A percentile compares a stretch with the other conserved stretches of the same genome.
Evolutionary conservation across 2,888 invertebrate species (phyloP).

Genomic region (Thymelicus lineola): DNA sequence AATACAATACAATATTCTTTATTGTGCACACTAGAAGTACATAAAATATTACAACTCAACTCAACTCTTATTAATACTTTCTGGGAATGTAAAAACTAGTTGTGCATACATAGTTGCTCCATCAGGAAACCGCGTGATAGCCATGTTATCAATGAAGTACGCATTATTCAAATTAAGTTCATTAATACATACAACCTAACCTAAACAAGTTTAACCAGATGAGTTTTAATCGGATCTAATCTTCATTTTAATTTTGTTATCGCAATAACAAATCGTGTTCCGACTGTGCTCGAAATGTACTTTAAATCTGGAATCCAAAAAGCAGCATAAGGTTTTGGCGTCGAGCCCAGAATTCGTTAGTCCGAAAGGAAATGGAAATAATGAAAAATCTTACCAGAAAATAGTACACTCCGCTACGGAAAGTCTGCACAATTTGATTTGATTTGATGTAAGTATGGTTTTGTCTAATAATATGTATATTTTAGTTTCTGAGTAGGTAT

Average conservation of each 20-base stretch:
- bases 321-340: constrained; percentile 34
- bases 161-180: too few species aligned
- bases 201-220: background rate
- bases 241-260: constrained; percentile 1
- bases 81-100: too few species aligned
- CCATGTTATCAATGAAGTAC: too few species aligned
- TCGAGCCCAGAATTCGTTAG: constrained; percentile 38
- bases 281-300: constrained; percentile 21
- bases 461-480: background rate
- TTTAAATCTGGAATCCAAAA: constrained; percentile 32
- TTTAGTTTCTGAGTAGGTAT: too few species aligned
- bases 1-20: too few species aligned
- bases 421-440: background rate
- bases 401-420: background rate
- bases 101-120: too few species aligned
- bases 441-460: background rate
- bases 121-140: too few species aligned
- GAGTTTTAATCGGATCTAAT: background rate
- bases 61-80: too few species aligned
- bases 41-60: too few species aligned
- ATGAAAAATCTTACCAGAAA: constrained; percentile 23
- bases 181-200: background rate
- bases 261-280: constrained; percentile 3
- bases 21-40: too few species aligned
- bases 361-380: constrained; percentile 33